phyloP scores from a whole-genome alignment of 2,113 vertebrate species.

The Motacilla tschutschensis region DNA sequence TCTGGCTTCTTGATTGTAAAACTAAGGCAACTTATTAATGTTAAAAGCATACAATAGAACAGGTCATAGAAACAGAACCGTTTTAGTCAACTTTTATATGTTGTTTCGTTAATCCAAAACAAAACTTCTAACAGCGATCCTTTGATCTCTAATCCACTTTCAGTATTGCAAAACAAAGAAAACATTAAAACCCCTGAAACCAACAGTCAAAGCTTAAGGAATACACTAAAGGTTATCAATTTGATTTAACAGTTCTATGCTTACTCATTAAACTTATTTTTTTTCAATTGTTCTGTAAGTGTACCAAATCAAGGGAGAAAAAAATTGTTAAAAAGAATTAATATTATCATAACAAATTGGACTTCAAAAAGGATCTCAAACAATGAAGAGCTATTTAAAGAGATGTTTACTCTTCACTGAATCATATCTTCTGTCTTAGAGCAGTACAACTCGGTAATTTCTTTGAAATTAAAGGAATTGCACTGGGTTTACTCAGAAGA shows the following conservation, averaged over 20 bases:
- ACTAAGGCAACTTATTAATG: neutral
- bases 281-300: conserved; percentile 7
- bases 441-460: neutral
- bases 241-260: neutral
- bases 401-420: neutral
- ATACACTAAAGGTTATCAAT: neutral
- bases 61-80: neutral
- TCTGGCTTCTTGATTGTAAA: conserved; percentile 4
- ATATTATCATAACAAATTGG: neutral
- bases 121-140: conserved; percentile 41
- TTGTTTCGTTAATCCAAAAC: conserved; percentile 32
- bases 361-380: conserved; percentile 25
- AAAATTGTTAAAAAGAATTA: neutral
- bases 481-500: neutral
- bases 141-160: conserved; percentile 48
- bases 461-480: neutral
- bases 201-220: conserved; percentile 32
- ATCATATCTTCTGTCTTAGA: neutral
- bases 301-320: conserved; percentile 23
- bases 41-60: conserved; percentile 16
- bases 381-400: neutral
- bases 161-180: conserved; percentile 53
- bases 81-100: conserved; percentile 3
- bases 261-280: conserved; percentile 27
- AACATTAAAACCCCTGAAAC: conserved; percentile 39